Evolutionary conservation across 2,113 vertebrate species (phyloP).

Genomic region (Microcebus tavaratra): DNA sequence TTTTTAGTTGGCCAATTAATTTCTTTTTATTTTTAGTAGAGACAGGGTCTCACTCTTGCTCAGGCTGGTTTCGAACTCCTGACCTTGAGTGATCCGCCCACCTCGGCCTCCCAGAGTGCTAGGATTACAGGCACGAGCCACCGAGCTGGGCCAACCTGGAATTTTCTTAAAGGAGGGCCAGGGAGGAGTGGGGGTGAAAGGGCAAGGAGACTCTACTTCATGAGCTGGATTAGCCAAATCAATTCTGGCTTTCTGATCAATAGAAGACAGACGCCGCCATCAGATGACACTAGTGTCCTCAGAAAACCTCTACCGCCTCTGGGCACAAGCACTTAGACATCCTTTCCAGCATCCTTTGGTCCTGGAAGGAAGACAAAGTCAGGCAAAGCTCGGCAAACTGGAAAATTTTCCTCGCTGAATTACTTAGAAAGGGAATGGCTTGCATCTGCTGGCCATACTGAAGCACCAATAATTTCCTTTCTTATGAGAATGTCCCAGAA

Average conservation of each 20-base stretch:
- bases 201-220: neutral
- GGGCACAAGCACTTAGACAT: neutral
- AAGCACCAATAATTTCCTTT: neutral
- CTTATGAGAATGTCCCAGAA: neutral
- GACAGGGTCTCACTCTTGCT: too few species aligned
- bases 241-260: neutral
- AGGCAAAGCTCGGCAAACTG: neutral
- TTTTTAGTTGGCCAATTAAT: too few species aligned
- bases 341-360: neutral
- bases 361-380: neutral
- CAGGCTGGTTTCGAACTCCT: too few species aligned
- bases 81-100: too few species aligned
- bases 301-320: neutral
- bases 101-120: too few species aligned
- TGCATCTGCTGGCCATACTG: neutral
- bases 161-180: neutral
- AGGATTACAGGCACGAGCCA: too few species aligned
- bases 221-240: neutral
- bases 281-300: neutral
- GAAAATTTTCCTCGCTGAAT: neutral
- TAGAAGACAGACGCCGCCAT: neutral
- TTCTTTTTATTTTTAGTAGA: too few species aligned
- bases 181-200: neutral
- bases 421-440: neutral
- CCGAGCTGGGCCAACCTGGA: neutral